These are phyloP conservation scores for Spinus olivaceus DNA, from an alignment of 2,797 vertebrate genomes.

Conservation along the genomic window DNA sequence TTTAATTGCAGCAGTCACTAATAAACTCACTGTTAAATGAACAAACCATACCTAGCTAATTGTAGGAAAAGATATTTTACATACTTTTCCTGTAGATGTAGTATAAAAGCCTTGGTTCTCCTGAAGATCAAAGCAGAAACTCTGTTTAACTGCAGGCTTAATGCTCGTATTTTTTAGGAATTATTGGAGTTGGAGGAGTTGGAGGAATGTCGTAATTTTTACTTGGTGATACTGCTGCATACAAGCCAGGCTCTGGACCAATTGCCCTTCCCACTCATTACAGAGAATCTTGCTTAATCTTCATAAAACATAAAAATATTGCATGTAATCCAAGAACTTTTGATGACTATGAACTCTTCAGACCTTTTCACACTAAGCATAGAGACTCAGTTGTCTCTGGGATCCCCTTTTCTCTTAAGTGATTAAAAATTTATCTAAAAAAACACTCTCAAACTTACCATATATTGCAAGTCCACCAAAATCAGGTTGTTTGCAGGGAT, in stretches of 20 bases:
- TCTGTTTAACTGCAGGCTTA: not conserved
- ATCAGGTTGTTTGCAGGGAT: not conserved
- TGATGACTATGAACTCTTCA: not conserved
- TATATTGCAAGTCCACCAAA: not conserved
- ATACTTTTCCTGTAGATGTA: not conserved
- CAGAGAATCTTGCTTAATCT: not conserved
- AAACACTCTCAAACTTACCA: rapidly evolving
- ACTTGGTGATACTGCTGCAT: not conserved
- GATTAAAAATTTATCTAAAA: not conserved
- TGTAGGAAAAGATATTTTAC: not conserved
- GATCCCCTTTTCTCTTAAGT: not conserved
- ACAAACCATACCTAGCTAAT: not conserved
- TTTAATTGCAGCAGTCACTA: not conserved
- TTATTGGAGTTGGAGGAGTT: not conserved
- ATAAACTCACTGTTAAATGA: not conserved
- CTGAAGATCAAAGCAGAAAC: not conserved
- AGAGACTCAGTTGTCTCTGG: not conserved
- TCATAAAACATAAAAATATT: not conserved
- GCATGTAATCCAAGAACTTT: not conserved
- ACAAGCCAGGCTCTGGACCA: not conserved
- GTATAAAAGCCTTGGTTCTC: not conserved
- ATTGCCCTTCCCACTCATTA: not conserved
- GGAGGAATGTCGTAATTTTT: not conserved
- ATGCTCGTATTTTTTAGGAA: not conserved
- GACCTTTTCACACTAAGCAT: not conserved